These are phyloP conservation scores for Esox niger DNA, from an alignment of 2,113 vertebrate species.

Conservation along the genomic window DNA sequence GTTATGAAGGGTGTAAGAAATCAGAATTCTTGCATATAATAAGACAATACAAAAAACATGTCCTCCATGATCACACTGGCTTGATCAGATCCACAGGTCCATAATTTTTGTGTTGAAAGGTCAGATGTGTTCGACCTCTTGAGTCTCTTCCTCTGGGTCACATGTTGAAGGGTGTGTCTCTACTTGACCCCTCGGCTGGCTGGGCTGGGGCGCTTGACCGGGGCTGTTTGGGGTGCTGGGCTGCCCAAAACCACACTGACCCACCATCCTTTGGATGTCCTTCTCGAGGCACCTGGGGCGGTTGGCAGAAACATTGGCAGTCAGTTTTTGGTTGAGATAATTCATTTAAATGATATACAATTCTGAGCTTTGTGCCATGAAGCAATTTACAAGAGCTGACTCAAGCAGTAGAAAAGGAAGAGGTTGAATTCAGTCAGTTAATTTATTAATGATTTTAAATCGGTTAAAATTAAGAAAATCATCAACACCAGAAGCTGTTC, in stretches of 20 bases:
- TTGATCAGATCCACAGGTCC: not conserved
- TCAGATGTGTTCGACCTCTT: not conserved
- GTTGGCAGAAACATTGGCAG: not conserved
- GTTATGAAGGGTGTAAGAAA: too few relatives aligned
- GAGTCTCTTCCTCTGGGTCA: conserved; percentile 16
- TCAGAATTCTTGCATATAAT: too few relatives aligned
- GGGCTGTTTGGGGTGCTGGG: not conserved
- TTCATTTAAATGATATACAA: not conserved
- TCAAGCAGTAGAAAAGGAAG: too few relatives aligned
- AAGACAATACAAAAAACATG: too few relatives aligned
- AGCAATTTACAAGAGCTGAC: not conserved
- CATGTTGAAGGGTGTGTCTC: not conserved
- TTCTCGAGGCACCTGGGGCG: not conserved
- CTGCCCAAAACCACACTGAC: conserved; percentile 37
- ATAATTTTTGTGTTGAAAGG: not conserved
- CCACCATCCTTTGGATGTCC: conserved; percentile 25
- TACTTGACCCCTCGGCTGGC: conserved; percentile 48
- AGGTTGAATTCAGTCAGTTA: not conserved
- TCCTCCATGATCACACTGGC: not conserved
- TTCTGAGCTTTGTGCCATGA: not conserved
- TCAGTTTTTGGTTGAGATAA: too few relatives aligned
- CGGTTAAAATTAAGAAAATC: too few relatives aligned
- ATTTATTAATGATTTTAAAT: too few relatives aligned
- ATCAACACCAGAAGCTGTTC: not conserved
- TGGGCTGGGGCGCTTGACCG: not conserved